Conservation (phyloP, 2,113 vertebrate species). For the Tragelaphus buxtoni region DNA sequence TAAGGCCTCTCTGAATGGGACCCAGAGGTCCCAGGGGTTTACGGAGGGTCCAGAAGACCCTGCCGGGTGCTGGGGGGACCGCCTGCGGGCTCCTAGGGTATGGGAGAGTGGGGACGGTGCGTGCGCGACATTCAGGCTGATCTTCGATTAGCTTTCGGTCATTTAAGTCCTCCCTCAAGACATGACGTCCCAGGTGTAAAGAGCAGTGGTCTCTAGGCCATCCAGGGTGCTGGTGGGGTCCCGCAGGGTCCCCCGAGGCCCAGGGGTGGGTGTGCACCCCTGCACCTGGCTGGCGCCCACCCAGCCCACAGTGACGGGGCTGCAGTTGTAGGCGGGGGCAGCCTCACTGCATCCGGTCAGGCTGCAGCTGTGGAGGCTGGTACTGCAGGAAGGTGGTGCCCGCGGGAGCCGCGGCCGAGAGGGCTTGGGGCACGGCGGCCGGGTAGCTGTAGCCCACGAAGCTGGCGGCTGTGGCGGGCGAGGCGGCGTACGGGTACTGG, state of each 20-base stretch:
- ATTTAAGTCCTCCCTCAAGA: slow-evolving; percentile 21
- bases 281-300: background rate
- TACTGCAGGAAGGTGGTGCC: slow-evolving; percentile 90
- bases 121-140: slow-evolving; percentile 65
- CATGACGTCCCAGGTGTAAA: background rate
- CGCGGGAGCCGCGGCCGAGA: slow-evolving; percentile 73
- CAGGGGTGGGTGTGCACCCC: background rate
- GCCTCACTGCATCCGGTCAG: slow-evolving; percentile 91
- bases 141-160: slow-evolving; percentile 46
- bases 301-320: background rate
- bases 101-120: background rate
- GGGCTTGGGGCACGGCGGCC: slow-evolving; percentile 79
- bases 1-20: slow-evolving; percentile 82
- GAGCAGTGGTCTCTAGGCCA: background rate
- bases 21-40: background rate
- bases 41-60: slow-evolving; percentile 6
- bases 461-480: slow-evolving; percentile 85
- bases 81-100: background rate
- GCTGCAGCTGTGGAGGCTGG: slow-evolving; percentile 91
- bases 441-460: slow-evolving; percentile 88
- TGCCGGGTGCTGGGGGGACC: background rate
- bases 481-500: slow-evolving; percentile 93
- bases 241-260: background rate
- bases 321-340: fast-evolving
- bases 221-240: background rate